phyloP scores from a whole-genome alignment of 2,797 vertebrate species.

The Alosa sapidissima region DNA sequence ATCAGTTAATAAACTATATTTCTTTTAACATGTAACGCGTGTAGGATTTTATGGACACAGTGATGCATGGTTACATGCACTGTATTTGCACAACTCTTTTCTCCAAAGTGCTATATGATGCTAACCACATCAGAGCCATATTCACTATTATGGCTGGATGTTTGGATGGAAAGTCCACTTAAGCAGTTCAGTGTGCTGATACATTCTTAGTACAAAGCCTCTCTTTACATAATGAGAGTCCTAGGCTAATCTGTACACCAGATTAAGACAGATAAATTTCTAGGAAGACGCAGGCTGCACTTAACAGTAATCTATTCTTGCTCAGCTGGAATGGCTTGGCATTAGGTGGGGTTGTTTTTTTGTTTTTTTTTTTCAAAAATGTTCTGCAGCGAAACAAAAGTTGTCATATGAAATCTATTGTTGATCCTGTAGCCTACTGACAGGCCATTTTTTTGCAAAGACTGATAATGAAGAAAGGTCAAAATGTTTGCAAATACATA shows the following conservation, averaged over 20 bases:
- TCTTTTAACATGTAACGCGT: not conserved
- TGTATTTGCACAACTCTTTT: too few species aligned
- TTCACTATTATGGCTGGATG: not conserved
- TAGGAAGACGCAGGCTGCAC: not conserved
- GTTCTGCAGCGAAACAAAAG: not conserved
- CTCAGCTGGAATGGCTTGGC: not conserved
- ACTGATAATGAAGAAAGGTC: not conserved
- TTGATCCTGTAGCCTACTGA: not conserved
- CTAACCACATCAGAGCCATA: not conserved
- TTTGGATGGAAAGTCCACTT: not conserved
- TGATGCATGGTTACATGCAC: too few species aligned
- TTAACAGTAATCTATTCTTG: not conserved
- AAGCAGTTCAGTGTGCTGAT: not conserved
- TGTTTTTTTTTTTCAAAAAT: not conserved
- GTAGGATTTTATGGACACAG: not conserved
- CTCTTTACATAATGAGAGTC: conserved; percentile 29
- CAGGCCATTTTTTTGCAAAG: not conserved
- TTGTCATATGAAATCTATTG: not conserved
- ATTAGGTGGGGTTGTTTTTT: not conserved
- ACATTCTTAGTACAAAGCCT: conserved; percentile 19
- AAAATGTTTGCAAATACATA: too few species aligned
- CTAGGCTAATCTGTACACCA: conserved; percentile 22
- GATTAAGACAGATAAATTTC: conserved; percentile 30
- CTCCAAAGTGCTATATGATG: too few species aligned
- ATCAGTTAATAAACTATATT: not conserved